Base-by-base conservation (phyloP, 2,797 vertebrate genomes). In the Xenopus petersii region DNA sequence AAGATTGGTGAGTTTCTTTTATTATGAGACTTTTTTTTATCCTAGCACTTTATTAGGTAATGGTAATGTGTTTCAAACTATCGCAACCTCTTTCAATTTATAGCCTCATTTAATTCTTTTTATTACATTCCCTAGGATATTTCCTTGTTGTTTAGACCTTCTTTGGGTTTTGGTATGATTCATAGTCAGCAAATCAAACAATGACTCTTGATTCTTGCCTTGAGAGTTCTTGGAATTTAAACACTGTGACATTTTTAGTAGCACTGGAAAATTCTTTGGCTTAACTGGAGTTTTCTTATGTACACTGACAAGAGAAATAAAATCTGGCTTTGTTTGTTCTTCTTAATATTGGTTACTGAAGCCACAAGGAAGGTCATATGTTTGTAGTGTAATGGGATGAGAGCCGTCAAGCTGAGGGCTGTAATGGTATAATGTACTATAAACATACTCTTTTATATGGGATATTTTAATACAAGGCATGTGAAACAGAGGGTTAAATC, bases 1-100 rank as follows among this genome's bases (percentile, higher is more conserved):
- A 98, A 93, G 86, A 98, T 99, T 12, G 98, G 98, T 99, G 81
- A 91, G 92, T 87, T 81, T 0, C 26, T 30, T 30, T 2, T 30
- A 30, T 30, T 30, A 30, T 30, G 26, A 30, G 26, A 4, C 26
- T 30, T 30, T 30, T 30, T 21, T 30, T 30, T 30, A 30, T 30
- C 2, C 26, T 30, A 30, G 26, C 26, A 30, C 26, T 30, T 30
- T 30, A 30, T 30, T 30, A 30, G 4, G 26, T 30, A 30, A 30
- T 30, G 26, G 26, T 30, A 2, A 9, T 42, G 6, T 42, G 36
- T 42, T 1, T 42, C 36, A 42, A 42, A 42, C 36, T 6, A 42
- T 6, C 5, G 36, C 36, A 42, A 42, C 36, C 36, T 42, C 5
- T 6, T 42, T 42, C 36, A 42, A 6, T 9, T 42, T 9, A 42